Evolutionary conservation across 2,113 vertebrate genomes (phyloP).

Genomic region (Caranx ignobilis): DNA sequence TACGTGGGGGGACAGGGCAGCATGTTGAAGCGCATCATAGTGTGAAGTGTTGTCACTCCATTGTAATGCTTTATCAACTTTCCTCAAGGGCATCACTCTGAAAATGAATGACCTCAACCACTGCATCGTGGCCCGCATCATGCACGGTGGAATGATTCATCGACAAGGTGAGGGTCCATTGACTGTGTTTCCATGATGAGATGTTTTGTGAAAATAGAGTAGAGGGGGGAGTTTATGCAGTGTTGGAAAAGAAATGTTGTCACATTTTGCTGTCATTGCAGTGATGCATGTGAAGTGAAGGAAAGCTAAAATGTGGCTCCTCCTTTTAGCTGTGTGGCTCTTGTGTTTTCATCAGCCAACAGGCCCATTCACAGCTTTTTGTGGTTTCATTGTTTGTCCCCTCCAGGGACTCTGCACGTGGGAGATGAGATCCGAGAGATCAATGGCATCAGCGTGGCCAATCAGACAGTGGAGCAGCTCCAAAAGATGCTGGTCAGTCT

Average conservation of each 20-base stretch:
- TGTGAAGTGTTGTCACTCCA: no score
- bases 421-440: slow-evolving; percentile 99
- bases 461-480: slow-evolving; percentile 98
- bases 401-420: slow-evolving; percentile 95
- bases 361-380: slow-evolving; percentile 27
- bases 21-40: no score
- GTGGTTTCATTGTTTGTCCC: slow-evolving; percentile 25
- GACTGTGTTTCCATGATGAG: no score
- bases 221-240: no score
- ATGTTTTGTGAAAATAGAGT: no score
- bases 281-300: not conserved
- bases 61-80: not conserved
- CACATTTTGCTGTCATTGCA: no score
- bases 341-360: not conserved
- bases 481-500: slow-evolving; percentile 98
- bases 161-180: slow-evolving; percentile 90
- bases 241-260: no score
- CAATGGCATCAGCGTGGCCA: slow-evolving; percentile 98
- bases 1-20: no score
- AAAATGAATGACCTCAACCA: slow-evolving; percentile 99
- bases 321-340: no score
- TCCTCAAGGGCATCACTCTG: slow-evolving; percentile 95
- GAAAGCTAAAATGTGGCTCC: not conserved
- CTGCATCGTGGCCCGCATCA: slow-evolving; percentile 98
- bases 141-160: slow-evolving; percentile 99